A percentile compares a stretch with the other conserved stretches of the same genome.
Conservation (phyloP, 2,797 vertebrate species). For the Sebastes reedi region DNA sequence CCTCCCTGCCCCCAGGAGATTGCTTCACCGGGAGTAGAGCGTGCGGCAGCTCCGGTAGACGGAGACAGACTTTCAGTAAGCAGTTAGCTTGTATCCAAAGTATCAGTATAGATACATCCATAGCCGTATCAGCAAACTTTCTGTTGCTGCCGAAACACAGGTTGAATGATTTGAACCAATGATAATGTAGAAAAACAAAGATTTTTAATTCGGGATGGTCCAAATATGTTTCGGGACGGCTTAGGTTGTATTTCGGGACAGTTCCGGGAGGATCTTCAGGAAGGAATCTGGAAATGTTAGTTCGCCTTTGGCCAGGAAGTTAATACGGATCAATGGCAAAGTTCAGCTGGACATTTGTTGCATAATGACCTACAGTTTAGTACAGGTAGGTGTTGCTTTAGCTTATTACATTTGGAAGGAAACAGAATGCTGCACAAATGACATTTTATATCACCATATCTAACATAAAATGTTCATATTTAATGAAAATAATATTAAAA, state of each 20-base stretch:
- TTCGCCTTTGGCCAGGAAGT: background rate
- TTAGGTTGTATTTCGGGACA: background rate
- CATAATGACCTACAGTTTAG: background rate
- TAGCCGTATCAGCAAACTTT: no score
- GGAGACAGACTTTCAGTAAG: rapidly evolving
- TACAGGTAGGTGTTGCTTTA: background rate
- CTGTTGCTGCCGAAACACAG: no score
- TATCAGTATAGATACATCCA: no score
- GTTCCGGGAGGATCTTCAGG: background rate
- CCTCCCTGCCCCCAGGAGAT: no score
- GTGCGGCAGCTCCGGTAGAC: no score
- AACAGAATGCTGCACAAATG: background rate
- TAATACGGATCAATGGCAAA: background rate
- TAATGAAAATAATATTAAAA: background rate
- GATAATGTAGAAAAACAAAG: background rate
- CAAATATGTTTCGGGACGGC: background rate
- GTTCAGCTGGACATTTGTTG: background rate
- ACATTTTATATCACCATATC: background rate
- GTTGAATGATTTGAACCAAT: background rate
- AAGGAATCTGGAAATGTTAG: no score
- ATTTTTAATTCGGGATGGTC: background rate
- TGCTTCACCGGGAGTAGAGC: no score
- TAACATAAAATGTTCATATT: background rate
- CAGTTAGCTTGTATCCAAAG: no score
- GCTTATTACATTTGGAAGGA: background rate